Evolutionary conservation across 1,140 invertebrate genomes (phyloP).

Genomic region (Megathymus violae): DNA sequence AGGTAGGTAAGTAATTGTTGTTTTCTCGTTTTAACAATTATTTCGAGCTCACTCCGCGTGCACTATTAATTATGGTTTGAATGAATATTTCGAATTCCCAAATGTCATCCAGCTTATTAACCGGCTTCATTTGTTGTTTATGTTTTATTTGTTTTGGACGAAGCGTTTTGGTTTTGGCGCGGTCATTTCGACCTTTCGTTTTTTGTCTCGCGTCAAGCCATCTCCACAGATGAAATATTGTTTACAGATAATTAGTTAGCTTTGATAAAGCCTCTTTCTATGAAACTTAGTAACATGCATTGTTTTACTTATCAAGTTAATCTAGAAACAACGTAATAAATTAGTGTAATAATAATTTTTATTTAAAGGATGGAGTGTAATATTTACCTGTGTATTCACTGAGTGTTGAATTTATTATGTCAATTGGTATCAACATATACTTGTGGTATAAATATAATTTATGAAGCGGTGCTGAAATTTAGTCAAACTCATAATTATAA

Average conservation of each 20-base stretch:
- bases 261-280: slow-evolving; percentile 72
- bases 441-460: too few relatives aligned
- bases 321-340: too few relatives aligned
- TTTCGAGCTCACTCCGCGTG: slow-evolving; percentile 62
- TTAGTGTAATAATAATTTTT: too few relatives aligned
- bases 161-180: slow-evolving; percentile 80
- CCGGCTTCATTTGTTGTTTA: slow-evolving; percentile 79
- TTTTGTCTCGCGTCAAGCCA: slow-evolving; percentile 77
- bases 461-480: background rate
- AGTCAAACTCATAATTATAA: slow-evolving; percentile 11
- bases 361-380: too few relatives aligned
- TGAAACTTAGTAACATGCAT: slow-evolving; percentile 46
- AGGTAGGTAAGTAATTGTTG: slow-evolving; percentile 62
- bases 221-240: slow-evolving; percentile 79
- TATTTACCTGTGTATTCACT: too few relatives aligned
- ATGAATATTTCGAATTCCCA: slow-evolving; percentile 81
- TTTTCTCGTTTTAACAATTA: slow-evolving; percentile 71
- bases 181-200: slow-evolving; percentile 77
- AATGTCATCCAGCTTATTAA: slow-evolving; percentile 84
- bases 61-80: slow-evolving; percentile 79
- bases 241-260: slow-evolving; percentile 80
- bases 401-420: too few relatives aligned
- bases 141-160: slow-evolving; percentile 77
- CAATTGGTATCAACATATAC: too few relatives aligned
- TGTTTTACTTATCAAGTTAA: too few relatives aligned